Evolutionary conservation across 2,797 vertebrate genomes (phyloP).

Genomic region (Xenops minutus): DNA sequence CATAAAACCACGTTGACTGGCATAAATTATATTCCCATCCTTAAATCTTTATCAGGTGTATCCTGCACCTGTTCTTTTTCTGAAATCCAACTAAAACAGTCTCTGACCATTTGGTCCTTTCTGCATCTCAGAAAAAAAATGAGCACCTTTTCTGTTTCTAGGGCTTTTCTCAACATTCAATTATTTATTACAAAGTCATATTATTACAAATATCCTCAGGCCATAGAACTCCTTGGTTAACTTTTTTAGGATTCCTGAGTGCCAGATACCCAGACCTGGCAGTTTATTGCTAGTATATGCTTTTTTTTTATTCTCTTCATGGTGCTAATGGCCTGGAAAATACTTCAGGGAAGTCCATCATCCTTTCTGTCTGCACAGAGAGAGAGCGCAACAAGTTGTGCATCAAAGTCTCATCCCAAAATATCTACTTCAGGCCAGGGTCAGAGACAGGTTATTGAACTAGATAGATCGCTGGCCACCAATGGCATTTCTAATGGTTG

Average conservation of each 20-base stretch:
- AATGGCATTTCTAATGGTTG: not conserved
- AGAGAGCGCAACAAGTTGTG: not conserved
- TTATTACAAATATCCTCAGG: not conserved
- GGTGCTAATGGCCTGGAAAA: conserved; percentile 47
- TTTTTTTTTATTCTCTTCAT: conserved; percentile 14
- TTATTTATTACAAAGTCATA: not conserved
- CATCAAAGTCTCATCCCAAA: conserved; percentile 4
- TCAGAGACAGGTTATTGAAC: conserved; percentile 49
- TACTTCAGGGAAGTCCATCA: conserved; percentile 25
- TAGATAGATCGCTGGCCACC: not conserved
- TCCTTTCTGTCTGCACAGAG: not conserved
- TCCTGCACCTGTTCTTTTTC: not conserved
- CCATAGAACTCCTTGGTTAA: not conserved
- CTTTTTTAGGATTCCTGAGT: not conserved
- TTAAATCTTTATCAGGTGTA: not conserved
- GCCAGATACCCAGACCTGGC: not conserved
- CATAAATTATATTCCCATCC: conserved; percentile 4
- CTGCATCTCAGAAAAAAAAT: not conserved
- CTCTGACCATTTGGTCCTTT: not conserved
- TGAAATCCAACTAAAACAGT: not conserved
- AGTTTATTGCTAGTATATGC: not conserved
- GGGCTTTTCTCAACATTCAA: not conserved
- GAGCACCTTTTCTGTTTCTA: not conserved
- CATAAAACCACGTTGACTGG: not conserved
- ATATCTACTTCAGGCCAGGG: conserved; percentile 5